Base-by-base conservation (phyloP, 2,797 vertebrate genomes). In the Acanthiza pusilla region DNA sequence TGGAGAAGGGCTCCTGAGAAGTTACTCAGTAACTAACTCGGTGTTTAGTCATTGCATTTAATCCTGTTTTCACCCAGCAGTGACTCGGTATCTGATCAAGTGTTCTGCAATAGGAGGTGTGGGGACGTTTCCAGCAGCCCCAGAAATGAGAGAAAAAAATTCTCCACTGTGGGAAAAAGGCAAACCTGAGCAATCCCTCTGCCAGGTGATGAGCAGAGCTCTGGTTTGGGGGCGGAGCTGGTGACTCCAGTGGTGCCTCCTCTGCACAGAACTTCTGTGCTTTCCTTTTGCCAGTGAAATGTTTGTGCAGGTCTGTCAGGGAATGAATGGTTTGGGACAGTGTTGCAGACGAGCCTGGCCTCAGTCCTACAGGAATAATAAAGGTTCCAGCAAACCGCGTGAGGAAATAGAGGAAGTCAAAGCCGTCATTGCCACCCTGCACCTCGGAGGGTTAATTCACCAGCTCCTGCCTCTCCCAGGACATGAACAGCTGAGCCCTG, bases 1-100 rank as follows among this genome's bases (percentile, higher is more conserved):
- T 0, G 16, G 82, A 80, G 50, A 48, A 72, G 16, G 50, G 48
- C 34, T 93, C 47, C 58, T 1, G 10, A 42, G 58, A 58, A 62
- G 94, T 95, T 94, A 95, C 86, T 96, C 16, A 95, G 90, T 96
- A 95, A 96, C 91, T 42, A 88, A 40, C n/a, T 48, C 7, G 0
- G 36, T 17, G 83, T 76, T 88, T 25, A 60, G 88, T 36, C 86
- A 76, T 2, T 32, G 53, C 48, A 45, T 26, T 60, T 42, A 61
- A 47, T 5, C 3, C 58, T 17, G 43, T 25, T 84, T 75, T 58
- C 80, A 48, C 51, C 55, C 82, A 81, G 88, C 85, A 63, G n/a
- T 4, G 38, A 10, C 19, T 43, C 7, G 26, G 32, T 78, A 30
- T 58, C 85, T 57, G 76, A 90, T 77, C 36, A 15, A 50, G 61